Conservation (phyloP, 1,140 invertebrate genomes). For the Proctacanthus coquilletti region DNA sequence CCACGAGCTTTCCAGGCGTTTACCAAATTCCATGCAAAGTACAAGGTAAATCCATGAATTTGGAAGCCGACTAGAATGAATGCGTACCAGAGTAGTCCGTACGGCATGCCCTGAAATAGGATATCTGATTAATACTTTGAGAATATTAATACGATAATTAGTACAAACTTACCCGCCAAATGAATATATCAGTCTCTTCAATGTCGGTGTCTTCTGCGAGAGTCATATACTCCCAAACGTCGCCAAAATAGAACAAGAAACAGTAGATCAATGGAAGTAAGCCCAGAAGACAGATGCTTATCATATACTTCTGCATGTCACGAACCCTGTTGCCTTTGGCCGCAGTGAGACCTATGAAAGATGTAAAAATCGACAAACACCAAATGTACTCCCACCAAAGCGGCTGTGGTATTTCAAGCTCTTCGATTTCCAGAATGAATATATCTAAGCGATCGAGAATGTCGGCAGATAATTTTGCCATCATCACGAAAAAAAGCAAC, state of each 20-base stretch:
- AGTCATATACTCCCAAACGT: constrained; percentile 66
- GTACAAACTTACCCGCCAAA: constrained; percentile 72
- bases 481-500: constrained; percentile 75
- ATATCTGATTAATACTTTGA: background rate
- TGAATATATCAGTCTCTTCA: constrained; percentile 44
- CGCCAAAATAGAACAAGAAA: constrained; percentile 62
- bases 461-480: constrained; percentile 80
- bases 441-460: constrained; percentile 83
- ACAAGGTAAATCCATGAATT: constrained; percentile 79
- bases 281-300: constrained; percentile 62
- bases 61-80: constrained; percentile 80
- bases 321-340: constrained; percentile 67
- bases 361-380: constrained; percentile 71
- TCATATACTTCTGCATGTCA: constrained; percentile 66
- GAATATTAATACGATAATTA: no score
- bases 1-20: constrained; percentile 72
- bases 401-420: constrained; percentile 74
- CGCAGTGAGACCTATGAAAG: constrained; percentile 72
- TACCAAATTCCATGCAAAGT: constrained; percentile 75
- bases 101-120: constrained; percentile 64
- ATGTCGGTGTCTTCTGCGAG: constrained; percentile 44
- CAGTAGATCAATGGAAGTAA: constrained; percentile 70
- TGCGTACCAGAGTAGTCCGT: constrained; percentile 85
- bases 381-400: constrained; percentile 83
- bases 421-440: constrained; percentile 87